Base-by-base conservation (phyloP, 2,888 invertebrate species). In the Dexiosoma caninum region DNA sequence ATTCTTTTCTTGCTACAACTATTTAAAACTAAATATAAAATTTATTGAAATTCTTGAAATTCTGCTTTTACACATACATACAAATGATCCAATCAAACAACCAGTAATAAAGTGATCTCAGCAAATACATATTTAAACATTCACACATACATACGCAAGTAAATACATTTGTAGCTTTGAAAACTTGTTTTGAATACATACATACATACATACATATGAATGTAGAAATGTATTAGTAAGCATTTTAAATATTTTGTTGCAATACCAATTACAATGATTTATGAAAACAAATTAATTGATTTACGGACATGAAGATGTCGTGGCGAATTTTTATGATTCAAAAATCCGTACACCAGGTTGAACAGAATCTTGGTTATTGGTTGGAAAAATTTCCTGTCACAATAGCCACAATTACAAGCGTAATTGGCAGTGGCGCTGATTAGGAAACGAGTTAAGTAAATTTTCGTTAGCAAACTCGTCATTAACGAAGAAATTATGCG, bases 171-270 rank as follows among this genome's bases (percentile, higher is more conserved):
- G 27, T 60, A 27, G 23, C 7, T 30, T 30, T 69, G 12, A 64
- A 55, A 74, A 55, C 64, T 10, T n/a, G 74, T 57, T 64, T 37
- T 19, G 14, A 27, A 42, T 27, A 21, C 1, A n/a, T n/a, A n/a
- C n/a, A n/a, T n/a, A n/a, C n/a, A n/a, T n/a, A n/a, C n/a, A n/a
- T n/a, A n/a, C n/a, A n/a, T n/a, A n/a, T n/a, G n/a, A n/a, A n/a
- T n/a, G n/a, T n/a, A n/a, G n/a, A n/a, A n/a, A n/a, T n/a, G n/a
- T n/a, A n/a, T n/a, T 12, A 4, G 30, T 35, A 27, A 27, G 7
- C 42, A 64, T 64, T 64, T 27, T 2, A 44, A 55, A 55, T 37
- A 64, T 74, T 55, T 71, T 60, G 55, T 51, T 60, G 71, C 42
- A 42, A 7, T 30, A 53, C 4, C 7, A 55, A 27, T 55, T 51